A percentile compares a stretch with the other conserved stretches of the same genome.
phyloP scores from a whole-genome alignment of 2,113 vertebrate genomes.

The Edolisoma coerulescens region DNA sequence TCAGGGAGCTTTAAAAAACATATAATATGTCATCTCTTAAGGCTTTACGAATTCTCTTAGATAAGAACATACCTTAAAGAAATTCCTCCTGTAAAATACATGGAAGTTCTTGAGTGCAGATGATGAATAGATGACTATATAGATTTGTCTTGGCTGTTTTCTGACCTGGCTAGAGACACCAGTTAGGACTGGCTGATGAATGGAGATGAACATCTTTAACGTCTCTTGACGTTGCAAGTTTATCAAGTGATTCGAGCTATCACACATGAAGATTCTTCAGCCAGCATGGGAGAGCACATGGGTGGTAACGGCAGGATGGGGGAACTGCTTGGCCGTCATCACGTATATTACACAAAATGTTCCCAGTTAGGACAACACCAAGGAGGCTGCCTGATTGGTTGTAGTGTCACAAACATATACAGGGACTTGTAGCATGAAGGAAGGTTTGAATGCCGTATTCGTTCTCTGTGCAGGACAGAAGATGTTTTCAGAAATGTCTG shows the following conservation, averaged over 20 bases:
- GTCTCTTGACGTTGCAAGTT: neutral
- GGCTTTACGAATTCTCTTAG: neutral
- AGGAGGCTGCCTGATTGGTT: neutral
- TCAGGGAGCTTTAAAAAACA: conserved; percentile 12
- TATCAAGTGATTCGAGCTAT: neutral
- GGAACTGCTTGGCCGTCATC: neutral
- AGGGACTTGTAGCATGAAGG: neutral
- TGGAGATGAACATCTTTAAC: neutral
- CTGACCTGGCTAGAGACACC: neutral
- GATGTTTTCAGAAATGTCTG: neutral
- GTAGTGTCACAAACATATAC: neutral
- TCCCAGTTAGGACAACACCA: neutral
- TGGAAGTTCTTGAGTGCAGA: neutral
- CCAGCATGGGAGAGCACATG: neutral
- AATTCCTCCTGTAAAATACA: neutral
- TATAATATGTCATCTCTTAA: conserved; percentile 2
- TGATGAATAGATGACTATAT: neutral
- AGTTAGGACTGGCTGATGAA: neutral
- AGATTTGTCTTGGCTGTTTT: neutral
- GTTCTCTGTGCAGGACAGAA: neutral
- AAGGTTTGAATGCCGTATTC: neutral
- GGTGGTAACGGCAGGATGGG: neutral
- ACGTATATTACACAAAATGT: fast-evolving
- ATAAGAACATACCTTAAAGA: conserved; percentile 38
- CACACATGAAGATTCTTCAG: neutral